Base-by-base conservation (phyloP, 2,888 invertebrate species). In the Yponomeuta evonymella region DNA sequence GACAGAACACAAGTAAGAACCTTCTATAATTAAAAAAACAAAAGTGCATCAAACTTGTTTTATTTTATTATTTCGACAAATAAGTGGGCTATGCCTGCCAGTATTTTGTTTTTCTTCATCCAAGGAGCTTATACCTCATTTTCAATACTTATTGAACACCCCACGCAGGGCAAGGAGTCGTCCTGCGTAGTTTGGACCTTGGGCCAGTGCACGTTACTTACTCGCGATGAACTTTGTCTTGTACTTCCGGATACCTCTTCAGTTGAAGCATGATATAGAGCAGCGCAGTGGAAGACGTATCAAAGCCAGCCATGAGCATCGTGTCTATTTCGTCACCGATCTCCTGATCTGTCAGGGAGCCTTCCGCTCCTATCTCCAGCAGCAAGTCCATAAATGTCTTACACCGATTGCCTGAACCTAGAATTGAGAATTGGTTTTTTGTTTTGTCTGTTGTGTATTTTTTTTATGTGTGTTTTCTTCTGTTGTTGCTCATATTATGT, bases 311-410 rank as follows among this genome's bases (percentile, higher is more conserved):
- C 23, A 70, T 4, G 15, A 72, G 65, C 23, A 72, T 66, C 9
- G 70, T 70, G 62, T 70, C 68, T 48, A 69, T 30, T 12, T 72
- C 72, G 11, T 70, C 69, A 9, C 58, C 23, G 2, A 72, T 67
- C 33, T 72, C 69, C 11, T 69, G 43, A 23, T 72, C 72, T 2
- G 72, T 69, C 11, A 72, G 64, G 12, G 48, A 23, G 4, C 70
- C 67, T 2, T 72, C 9, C 29, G 58, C 69, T 4, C 66, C 69
- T 15, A 63, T 8, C 29, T 72, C 69, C 62, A 72, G 10, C 48
- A 72, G 51, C 5, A 72, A 33, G 62, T 72, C 72, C 11, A 72
- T 36, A 30, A 70, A 70, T 4, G 70, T 63, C 36, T 70, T 72
- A 58, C 51, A 70, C 33, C 67, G 67, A 11, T 23, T n/a, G 11